Conservation (phyloP, 2,888 invertebrate genomes). For the Netelia inedita region DNA sequence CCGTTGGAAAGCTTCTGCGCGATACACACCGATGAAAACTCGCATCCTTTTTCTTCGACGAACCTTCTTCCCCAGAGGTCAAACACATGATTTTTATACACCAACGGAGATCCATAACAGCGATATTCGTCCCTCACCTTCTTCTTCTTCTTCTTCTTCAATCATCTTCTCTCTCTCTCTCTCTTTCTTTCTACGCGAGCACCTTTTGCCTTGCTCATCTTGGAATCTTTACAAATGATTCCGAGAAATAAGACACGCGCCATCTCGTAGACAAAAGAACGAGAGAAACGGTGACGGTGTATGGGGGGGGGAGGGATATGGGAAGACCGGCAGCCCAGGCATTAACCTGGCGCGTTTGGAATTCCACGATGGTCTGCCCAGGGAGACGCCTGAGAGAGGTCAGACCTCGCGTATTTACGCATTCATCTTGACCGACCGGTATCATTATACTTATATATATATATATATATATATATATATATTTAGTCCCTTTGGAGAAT, state of each 20-base stretch:
- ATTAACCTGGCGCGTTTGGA: conserved; percentile 64
- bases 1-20: conserved; percentile 53
- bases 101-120: conserved; percentile 59
- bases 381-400: conserved; percentile 54
- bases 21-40: not conserved
- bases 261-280: conserved; percentile 72
- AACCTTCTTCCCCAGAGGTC: conserved; percentile 46
- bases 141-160: conserved; percentile 12
- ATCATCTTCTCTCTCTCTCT: conserved; percentile 35
- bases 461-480: conserved; percentile 15
- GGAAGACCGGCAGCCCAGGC: conserved; percentile 60
- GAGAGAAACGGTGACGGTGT: conserved; percentile 45
- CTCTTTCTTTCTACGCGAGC: not conserved
- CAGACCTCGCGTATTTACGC: conserved; percentile 60
- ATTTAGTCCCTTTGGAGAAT: not conserved
- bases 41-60: conserved; percentile 38
- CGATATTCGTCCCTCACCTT: conserved; percentile 50
- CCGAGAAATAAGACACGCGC: conserved; percentile 70
- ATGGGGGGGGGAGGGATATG: conserved; percentile 28
- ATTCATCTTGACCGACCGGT: conserved; percentile 56
- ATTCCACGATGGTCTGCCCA: conserved; percentile 49
- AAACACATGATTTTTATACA: conserved; percentile 41
- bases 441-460: conserved; percentile 14
- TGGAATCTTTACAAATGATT: conserved; percentile 84
- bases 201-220: conserved; percentile 72